Base-by-base conservation (phyloP, 2,888 invertebrate species). In the Barypeithes pellucidus region DNA sequence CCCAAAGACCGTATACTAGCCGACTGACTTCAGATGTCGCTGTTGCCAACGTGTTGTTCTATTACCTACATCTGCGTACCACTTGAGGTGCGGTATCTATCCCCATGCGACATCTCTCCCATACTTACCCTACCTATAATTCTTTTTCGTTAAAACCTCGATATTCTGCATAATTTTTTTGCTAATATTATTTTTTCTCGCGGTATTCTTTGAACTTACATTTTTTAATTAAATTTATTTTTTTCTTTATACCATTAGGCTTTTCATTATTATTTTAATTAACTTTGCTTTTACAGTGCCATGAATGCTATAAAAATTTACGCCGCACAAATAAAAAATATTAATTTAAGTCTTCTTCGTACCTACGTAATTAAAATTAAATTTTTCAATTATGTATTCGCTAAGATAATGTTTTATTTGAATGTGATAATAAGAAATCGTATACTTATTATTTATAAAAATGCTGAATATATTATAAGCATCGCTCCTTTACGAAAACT, bases 201-300 rank as follows among this genome's bases (percentile, higher is more conserved):
- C 52, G 14, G 52, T 14, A 11, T 29, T 29, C 52, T 52, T 52
- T 52, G 52, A 52, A 29, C 52, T 24, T 5, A 12, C 29, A 52
- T 24, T 8, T 60, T 67, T 41, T 43, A 67, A 67, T 60, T 45
- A 52, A 50, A 52, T 29, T 18, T 45, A 18, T 8, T 5, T 18
- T 62, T 62, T 43, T 59, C 12, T 54, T 29, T 29, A 29, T 29
- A 29, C 7, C 43, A 41, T 33, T 22, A 20, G 36, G 22, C 60
- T 67, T 66, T 67, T 67, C 45, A 67, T 67, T 60, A 60, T 47
- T 33, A 33, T 67, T 67, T 67, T 67, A 67, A 67, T 67, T 67
- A 67, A 60, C 67, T 18, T 60, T 60, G 20, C 47, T 60, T 60
- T 47, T 50, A 67, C 67, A 14, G 43, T 24, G 36, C 47, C 57